Conservation (phyloP, 2,888 invertebrate genomes). For the Leptodirus hochenwartii region DNA sequence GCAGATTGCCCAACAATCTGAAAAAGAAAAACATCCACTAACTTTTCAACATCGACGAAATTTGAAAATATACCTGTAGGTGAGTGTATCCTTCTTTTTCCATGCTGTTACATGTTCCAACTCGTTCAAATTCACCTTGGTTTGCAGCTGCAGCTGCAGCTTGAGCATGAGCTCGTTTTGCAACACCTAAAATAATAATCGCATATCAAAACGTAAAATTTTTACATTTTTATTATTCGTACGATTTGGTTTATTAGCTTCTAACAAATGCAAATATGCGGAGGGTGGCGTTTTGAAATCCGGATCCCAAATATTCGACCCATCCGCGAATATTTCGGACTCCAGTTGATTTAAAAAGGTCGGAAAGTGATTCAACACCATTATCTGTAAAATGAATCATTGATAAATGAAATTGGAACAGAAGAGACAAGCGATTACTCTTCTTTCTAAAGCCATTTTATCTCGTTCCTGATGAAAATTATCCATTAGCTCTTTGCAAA, state of each 20-base stretch:
- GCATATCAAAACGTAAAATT: slow-evolving; percentile 9
- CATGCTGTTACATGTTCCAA: no score
- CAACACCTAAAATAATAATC: not conserved
- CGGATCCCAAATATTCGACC: slow-evolving; percentile 87
- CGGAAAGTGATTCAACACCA: slow-evolving; percentile 79
- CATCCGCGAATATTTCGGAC: slow-evolving; percentile 68
- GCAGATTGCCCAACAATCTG: no score
- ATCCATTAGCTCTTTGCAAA: slow-evolving; percentile 75
- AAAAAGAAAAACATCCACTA: no score
- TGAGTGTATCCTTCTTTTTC: no score
- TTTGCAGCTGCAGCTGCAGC: slow-evolving; percentile 16
- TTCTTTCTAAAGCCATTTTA: slow-evolving; percentile 73
- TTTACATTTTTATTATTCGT: slow-evolving; percentile 10
- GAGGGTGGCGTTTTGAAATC: slow-evolving; percentile 64
- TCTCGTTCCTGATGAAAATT: slow-evolving; percentile 81
- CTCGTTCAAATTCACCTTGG: slow-evolving; percentile 48
- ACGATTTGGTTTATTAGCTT: slow-evolving; percentile 30
- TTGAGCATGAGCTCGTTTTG: not conserved
- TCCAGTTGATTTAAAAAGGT: slow-evolving; percentile 79
- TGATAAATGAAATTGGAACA: no score
- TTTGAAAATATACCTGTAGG: no score
- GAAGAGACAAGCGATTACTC: slow-evolving; percentile 30
- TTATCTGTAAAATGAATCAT: no score
- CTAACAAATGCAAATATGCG: slow-evolving; percentile 43
- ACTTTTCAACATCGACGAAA: no score